Conservation (phyloP, 1,140 invertebrate genomes). For the Triops cancriformis region DNA sequence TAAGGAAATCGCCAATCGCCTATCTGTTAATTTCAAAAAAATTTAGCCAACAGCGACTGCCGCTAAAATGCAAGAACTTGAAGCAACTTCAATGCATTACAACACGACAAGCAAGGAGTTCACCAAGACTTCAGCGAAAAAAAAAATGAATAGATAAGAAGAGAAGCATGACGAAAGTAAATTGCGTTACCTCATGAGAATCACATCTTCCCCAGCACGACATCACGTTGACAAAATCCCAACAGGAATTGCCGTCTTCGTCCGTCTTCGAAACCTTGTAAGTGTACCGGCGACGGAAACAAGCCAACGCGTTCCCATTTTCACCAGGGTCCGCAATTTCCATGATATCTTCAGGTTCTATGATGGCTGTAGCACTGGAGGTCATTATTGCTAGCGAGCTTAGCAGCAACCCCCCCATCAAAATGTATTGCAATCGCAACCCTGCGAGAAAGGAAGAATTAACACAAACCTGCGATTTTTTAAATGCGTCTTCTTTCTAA, state of each 20-base stretch:
- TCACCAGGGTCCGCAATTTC: background rate
- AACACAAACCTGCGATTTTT: background rate
- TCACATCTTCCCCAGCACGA: constrained; percentile 76
- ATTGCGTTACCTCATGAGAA: constrained; percentile 57
- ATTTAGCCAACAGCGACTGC: background rate
- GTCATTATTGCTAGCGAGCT: background rate
- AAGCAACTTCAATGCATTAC: no score
- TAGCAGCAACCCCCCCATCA: background rate
- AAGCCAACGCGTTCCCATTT: constrained; percentile 38
- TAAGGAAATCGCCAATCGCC: constrained; percentile 78
- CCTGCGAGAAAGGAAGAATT: background rate
- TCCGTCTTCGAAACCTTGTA: constrained; percentile 49
- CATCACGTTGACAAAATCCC: constrained; percentile 59
- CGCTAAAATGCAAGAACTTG: no score
- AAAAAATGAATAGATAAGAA: background rate
- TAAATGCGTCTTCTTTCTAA: background rate
- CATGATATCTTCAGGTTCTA: constrained; percentile 20
- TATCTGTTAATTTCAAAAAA: constrained; percentile 46
- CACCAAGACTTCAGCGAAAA: no score
- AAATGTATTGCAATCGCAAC: background rate
- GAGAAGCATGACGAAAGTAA: no score
- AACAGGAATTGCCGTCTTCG: constrained; percentile 53
- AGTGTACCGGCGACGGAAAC: constrained; percentile 43
- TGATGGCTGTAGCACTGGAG: constrained; percentile 15
- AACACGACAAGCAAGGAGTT: no score